These are phyloP conservation scores for Nothobranchius kuhntae DNA, from an alignment of 2,113 vertebrate species.

Conservation along the genomic window DNA sequence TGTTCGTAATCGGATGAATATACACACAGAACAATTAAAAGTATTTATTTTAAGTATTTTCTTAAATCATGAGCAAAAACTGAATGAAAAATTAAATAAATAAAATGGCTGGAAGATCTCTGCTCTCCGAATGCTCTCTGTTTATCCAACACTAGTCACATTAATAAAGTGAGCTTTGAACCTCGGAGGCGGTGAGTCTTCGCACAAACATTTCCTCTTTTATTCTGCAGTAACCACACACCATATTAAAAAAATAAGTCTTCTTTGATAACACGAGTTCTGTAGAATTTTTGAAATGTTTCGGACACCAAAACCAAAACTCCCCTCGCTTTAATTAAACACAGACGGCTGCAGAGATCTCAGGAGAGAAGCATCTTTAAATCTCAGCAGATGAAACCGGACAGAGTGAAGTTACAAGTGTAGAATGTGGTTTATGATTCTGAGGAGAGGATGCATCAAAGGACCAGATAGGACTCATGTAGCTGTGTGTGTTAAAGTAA, in stretches of 20 bases:
- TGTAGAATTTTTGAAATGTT: constrained; percentile 1
- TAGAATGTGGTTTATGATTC: neutral
- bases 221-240: constrained; percentile 1
- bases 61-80: no score
- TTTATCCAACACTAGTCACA: constrained; percentile 1
- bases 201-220: neutral
- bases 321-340: neutral
- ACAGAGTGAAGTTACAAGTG: neutral
- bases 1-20: neutral
- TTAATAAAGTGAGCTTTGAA: constrained; percentile 9
- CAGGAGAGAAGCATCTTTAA: constrained; percentile 8
- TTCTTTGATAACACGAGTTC: neutral
- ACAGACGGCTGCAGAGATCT: constrained; percentile 2
- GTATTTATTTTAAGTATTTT: no score
- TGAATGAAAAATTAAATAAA: no score
- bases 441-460: neutral
- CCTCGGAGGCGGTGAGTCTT: neutral
- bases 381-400: constrained; percentile 8
- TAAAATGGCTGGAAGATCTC: neutral
- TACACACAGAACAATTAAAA: no score
- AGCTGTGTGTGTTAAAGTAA: neutral
- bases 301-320: neutral
- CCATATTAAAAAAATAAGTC: neutral
- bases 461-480: neutral
- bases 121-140: neutral